Evolutionary conservation across 2,888 invertebrate species (phyloP).

Genomic region (Periphyllus acericola): DNA sequence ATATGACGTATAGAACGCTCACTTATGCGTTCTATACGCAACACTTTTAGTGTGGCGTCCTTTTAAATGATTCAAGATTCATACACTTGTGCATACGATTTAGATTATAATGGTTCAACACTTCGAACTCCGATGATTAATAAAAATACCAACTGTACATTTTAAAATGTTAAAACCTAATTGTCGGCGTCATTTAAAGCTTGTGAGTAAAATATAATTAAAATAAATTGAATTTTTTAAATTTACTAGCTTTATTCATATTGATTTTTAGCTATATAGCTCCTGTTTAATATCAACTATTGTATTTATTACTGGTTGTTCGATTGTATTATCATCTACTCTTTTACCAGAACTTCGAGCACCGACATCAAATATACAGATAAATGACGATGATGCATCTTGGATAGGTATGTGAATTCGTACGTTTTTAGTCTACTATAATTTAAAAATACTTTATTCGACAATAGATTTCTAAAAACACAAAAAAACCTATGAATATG

Average conservation of each 20-base stretch:
- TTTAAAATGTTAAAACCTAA: neutral
- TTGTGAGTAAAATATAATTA: neutral
- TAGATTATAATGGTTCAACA: neutral
- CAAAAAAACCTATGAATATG: too few species aligned
- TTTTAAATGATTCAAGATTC: too few species aligned
- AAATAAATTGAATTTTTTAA: neutral
- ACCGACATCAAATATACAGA: neutral
- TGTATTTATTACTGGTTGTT: neutral
- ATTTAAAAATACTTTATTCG: too few species aligned
- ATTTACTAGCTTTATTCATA: neutral
- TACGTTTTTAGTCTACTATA: too few species aligned
- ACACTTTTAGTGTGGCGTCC: too few species aligned
- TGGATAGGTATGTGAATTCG: conserved; percentile 5
- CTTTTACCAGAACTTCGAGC: neutral
- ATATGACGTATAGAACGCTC: too few species aligned
- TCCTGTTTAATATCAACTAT: neutral
- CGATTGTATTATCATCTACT: neutral
- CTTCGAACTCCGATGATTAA: neutral
- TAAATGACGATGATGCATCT: neutral
- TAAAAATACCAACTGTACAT: neutral
- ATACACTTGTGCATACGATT: too few species aligned
- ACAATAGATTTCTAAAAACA: too few species aligned
- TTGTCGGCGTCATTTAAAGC: neutral
- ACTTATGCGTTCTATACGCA: too few species aligned
- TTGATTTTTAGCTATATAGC: neutral